Evolutionary conservation across 2,888 invertebrate genomes (phyloP), one percentile per base, ranked within the genome.

Genomic region (Tupiocoris notatus): DNA sequence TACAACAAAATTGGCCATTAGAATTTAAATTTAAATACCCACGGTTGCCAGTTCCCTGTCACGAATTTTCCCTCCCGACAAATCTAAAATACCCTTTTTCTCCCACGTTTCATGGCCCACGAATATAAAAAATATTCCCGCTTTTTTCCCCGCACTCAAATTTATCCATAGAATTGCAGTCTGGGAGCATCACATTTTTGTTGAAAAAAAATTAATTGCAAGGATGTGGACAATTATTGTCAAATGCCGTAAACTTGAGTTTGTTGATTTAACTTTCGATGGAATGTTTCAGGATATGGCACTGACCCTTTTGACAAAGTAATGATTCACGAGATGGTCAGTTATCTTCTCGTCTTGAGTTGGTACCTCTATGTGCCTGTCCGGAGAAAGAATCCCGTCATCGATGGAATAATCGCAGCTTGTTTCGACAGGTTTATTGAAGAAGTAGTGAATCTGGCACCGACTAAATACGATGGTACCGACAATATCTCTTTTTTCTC

Each of bases 241-340:
- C n/a, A n/a, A n/a, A n/a, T n/a, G n/a, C n/a, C n/a, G n/a, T n/a
- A n/a, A n/a, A n/a, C n/a, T n/a, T n/a, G n/a, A n/a, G n/a, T n/a
- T n/a, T n/a, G n/a, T n/a, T n/a, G n/a, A n/a, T n/a, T n/a, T n/a
- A n/a, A n/a, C n/a, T n/a, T n/a, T n/a, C n/a, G n/a, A n/a, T n/a
- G n/a, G n/a, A n/a, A n/a, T n/a, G n/a, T 54, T 70, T 17, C 62
- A 79, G 78, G 75, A 16, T 67, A 21, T 54, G 77, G 70, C 17
- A 58, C 63, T 58, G 74, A 77, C 22, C 78, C 79, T 7, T 77
- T 79, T 64, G 79, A 78, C 23, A 71, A 77, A 23, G 67, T 79
- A 7, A 74, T 63, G 56, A 57, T 77, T 57, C 75, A 64, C 73
- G 77, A 79, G 65, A 77, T 79, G 75, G 75, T 79, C 17, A 74